These are phyloP conservation scores for Mallotus villosus DNA, from an alignment of 2,797 vertebrate species.

Conservation along the genomic window DNA sequence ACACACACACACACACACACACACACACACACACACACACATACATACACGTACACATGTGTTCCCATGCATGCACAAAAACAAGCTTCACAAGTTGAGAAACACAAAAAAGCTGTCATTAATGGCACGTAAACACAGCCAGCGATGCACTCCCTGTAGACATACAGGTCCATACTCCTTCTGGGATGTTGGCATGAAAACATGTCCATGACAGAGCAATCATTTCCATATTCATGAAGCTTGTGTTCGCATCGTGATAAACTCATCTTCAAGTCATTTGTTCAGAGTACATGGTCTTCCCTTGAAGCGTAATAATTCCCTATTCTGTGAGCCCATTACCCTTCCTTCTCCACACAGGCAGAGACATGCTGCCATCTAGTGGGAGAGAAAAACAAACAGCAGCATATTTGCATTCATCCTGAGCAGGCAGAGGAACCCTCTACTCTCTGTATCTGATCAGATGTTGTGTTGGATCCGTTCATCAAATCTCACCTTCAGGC, in stretches of 20 bases:
- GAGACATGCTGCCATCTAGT: constrained; percentile 37
- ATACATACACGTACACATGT: background rate
- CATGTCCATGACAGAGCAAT: background rate
- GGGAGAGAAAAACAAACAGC: constrained; percentile 14
- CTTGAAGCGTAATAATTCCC: background rate
- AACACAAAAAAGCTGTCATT: background rate
- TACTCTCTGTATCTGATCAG: too few relatives aligned
- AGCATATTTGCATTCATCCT: background rate
- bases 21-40: constrained; percentile 5
- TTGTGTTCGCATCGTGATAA: background rate
- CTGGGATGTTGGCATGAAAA: too few relatives aligned
- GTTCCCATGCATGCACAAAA: constrained; percentile 15
- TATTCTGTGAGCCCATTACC: background rate
- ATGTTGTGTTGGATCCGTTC: background rate
- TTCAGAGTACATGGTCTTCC: background rate
- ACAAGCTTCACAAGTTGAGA: constrained; percentile 25
- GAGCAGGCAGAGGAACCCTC: too few relatives aligned
- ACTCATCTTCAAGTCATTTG: background rate
- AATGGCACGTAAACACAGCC: background rate
- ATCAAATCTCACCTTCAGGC: background rate
- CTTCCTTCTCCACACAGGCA: background rate
- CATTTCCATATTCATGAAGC: background rate
- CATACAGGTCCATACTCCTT: too few relatives aligned
- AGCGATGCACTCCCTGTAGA: background rate
- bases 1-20: constrained; percentile 13